phyloP scores from a whole-genome alignment of 2,113 vertebrate species.

The Scomber scombrus region DNA sequence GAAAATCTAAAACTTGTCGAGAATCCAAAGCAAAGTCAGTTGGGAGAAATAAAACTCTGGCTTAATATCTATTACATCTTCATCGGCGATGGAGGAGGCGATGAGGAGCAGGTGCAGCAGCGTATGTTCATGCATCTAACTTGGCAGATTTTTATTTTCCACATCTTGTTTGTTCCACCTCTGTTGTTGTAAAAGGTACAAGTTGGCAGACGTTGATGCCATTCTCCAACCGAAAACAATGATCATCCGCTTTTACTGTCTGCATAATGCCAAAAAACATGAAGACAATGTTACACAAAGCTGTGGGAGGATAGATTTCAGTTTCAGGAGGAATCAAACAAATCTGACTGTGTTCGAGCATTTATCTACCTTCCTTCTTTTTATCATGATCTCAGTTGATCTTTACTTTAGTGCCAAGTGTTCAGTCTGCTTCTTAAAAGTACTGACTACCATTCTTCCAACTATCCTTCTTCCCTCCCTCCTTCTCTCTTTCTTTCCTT shows the following conservation, averaged over 20 bases:
- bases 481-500: too few relatives aligned
- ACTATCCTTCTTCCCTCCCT: too few relatives aligned
- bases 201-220: not conserved
- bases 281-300: too few relatives aligned
- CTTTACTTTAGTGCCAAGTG: too few relatives aligned
- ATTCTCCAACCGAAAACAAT: not conserved
- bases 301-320: not conserved
- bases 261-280: not conserved
- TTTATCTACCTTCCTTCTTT: too few relatives aligned
- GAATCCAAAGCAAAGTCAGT: not conserved
- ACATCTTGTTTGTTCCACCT: not conserved
- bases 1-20: not conserved
- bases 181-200: not conserved
- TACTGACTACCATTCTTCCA: too few relatives aligned
- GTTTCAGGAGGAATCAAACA: not conserved
- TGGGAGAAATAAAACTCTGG: not conserved
- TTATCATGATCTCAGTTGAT: too few relatives aligned
- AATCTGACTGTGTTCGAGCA: not conserved
- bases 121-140: not conserved
- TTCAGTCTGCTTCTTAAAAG: too few relatives aligned
- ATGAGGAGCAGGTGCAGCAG: constrained; percentile 6
- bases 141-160: not conserved
- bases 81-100: not conserved
- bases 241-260: not conserved
- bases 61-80: not conserved